A percentile compares a stretch with the other conserved stretches of the same genome.
Conservation (phyloP, 64 coral and sea anemone species). For the Actinia tenebrosa region DNA sequence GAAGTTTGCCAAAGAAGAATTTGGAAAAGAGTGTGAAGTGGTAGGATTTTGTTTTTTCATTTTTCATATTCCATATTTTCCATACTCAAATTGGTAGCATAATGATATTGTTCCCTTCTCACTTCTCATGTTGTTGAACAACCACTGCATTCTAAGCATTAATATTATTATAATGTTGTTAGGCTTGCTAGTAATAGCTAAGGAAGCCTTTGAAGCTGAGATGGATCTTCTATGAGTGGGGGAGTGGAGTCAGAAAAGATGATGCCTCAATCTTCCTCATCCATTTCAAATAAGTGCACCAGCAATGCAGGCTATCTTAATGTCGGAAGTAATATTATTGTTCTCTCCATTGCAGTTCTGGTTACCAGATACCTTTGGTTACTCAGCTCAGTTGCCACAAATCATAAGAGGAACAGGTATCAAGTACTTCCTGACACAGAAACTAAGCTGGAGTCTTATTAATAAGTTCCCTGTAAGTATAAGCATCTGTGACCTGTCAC, state of each 20-base stretch:
- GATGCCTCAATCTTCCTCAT: too few species aligned
- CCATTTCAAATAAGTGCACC: too few species aligned
- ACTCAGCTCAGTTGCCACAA: conserved; percentile 92
- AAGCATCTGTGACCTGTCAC: neutral
- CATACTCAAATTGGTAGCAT: neutral
- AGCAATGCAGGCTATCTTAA: neutral
- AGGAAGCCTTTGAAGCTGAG: neutral
- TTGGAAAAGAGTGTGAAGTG: conserved; percentile 86
- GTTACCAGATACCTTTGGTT: conserved; percentile 99
- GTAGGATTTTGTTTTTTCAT: conserved; percentile 13
- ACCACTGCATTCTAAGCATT: too few species aligned
- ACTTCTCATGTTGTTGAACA: too few species aligned
- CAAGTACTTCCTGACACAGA: conserved; percentile 94
- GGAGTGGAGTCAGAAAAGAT: too few species aligned
- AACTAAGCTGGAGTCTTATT: conserved; percentile 95
- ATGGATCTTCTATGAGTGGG: neutral
- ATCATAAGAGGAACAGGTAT: conserved; percentile 88
- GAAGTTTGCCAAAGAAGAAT: conserved; percentile 72
- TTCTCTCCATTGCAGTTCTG: conserved; percentile 64
- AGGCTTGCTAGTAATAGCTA: neutral
- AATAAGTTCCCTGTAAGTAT: conserved; percentile 93
- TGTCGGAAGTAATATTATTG: neutral
- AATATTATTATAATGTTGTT: too few species aligned
- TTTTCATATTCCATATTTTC: neutral
- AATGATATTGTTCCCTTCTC: too few species aligned